Evolutionary conservation across 2,888 invertebrate species (phyloP), one percentile per base, ranked within the genome.

Genomic region (Cataglyphis livida): DNA sequence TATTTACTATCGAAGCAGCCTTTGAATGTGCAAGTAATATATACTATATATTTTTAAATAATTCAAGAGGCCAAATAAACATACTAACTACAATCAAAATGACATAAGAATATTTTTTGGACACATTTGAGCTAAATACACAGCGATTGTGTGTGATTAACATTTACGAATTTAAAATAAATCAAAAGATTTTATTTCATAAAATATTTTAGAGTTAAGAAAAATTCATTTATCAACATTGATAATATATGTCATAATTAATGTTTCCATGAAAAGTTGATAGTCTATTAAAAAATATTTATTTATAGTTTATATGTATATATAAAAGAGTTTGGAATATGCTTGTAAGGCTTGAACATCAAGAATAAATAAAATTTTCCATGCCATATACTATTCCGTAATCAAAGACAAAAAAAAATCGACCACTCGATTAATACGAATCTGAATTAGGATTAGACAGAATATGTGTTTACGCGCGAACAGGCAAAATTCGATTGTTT

Each of bases 401-500:
- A 38, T 48, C 15, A 25, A 41, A 25, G 28, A 57, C 35, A 35
- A 35, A 35, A 35, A 35, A 35, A 66, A 28, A 78, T 66, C 21
- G 21, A 4, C 21, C 44, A 57, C 21, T 70, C 21, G 12, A 68
- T 78, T 78, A 51, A 35, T 12, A 68, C 28, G 25, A 57, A 32
- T 59, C 54, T 21, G 44, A 59, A 59, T 78, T 78, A 70, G 68
- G 32, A 15, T 68, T 32, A 32, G 35, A 44, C 35, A 35, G 41
- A 12, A 10, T 41, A 32, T 21, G 18, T 44, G 70, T 78, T 78
- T 68, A n/a, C 51, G 18, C 78, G 54, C 32, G 70, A 41, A 41
- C 57, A n/a, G 51, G 10, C 9, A 25, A 32, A 78, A 68, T 10
- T 44, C 44, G 44, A 68, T 78, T 68, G 57, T 59, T 78, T 44